Percentiles rank a stretch among this genome's conserved stretches.
These are phyloP conservation scores for Rhineura floridana DNA, from an alignment of 2,113 vertebrate species.

Conservation along the genomic window DNA sequence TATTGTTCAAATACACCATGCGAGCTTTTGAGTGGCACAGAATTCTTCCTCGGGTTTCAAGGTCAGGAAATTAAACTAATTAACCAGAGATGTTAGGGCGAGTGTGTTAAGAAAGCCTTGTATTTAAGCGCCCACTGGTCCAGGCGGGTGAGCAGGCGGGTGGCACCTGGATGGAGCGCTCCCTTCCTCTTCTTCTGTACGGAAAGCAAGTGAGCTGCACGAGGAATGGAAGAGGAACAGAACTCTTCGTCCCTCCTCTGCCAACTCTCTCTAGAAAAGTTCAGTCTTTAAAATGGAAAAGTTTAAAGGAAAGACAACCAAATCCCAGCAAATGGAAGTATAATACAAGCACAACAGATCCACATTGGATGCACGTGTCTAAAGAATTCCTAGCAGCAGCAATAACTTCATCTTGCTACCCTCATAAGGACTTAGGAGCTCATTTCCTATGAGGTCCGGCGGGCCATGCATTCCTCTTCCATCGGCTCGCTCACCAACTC, in stretches of 20 bases:
- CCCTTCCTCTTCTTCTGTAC: too few relatives aligned
- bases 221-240: too few relatives aligned
- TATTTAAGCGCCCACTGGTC: too few relatives aligned
- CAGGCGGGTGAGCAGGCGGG: too few relatives aligned
- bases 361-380: not conserved
- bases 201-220: too few relatives aligned
- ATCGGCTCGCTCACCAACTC: not conserved
- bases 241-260: too few relatives aligned
- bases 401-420: not conserved
- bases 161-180: too few relatives aligned
- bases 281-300: not conserved
- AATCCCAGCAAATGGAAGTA: not conserved
- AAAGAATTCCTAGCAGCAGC: not conserved
- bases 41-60: not conserved
- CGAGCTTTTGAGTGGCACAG: not conserved
- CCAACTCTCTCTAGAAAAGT: too few relatives aligned
- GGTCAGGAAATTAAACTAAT: not conserved
- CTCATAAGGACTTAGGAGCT: not conserved
- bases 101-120: too few relatives aligned
- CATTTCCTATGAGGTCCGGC: not conserved
- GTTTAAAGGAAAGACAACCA: not conserved
- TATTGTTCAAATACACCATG: not conserved
- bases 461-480: accelerated
- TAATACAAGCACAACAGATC: not conserved
- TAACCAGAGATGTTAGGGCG: too few relatives aligned